Base-by-base conservation (phyloP, 2,113 vertebrate species). In the Acrocephalus arundinaceus region DNA sequence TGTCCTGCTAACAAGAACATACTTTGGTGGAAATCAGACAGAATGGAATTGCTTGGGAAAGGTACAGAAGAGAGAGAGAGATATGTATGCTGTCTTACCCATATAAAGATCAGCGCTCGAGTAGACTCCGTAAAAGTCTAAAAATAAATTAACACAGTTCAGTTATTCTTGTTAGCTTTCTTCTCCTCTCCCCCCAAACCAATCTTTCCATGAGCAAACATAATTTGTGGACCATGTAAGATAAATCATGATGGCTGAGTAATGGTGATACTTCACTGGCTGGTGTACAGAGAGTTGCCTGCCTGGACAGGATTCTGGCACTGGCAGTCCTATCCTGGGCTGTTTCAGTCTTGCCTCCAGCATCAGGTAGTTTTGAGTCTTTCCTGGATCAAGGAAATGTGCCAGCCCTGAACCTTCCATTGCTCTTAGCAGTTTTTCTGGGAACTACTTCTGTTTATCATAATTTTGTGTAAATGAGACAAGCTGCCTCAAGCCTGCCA, bases 111-210 rank as follows among this genome's bases (percentile, higher is more conserved):
- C 55, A 76, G 70, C 6, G 9, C 59, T 43, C 7, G 3, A 87
- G 87, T 9, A 39, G 89, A 57, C 22, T 91, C 95, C 81, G 30
- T 89, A 61, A 46, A 94, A 78, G 23, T 93, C 92, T 96, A 90
- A 80, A 93, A 96, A 93, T 86, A 86, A 92, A 96, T 86, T 24
- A 84, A 89, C 45, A 89, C 11, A 75, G 6, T 86, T 89, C 30
- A 67, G 83, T 96, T 95, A 97, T 71, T 92, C 8, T 46, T 80
- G 8, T 39, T 71, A 55, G 28, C 35, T 79, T 92, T 21, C 45
- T 84, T 49, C 30, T 80, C 33, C 23, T 86, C 30, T 82, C 54
- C 63, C 48, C 52, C 27, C 24, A 59, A 12, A 65, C 3, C 24
- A 33, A 28, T 27, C 35, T 91, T 65, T 81, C 51, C 28, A 31